Evolutionary conservation across 2,113 vertebrate genomes (phyloP).

Genomic region (Phrynosoma blainvillii): DNA sequence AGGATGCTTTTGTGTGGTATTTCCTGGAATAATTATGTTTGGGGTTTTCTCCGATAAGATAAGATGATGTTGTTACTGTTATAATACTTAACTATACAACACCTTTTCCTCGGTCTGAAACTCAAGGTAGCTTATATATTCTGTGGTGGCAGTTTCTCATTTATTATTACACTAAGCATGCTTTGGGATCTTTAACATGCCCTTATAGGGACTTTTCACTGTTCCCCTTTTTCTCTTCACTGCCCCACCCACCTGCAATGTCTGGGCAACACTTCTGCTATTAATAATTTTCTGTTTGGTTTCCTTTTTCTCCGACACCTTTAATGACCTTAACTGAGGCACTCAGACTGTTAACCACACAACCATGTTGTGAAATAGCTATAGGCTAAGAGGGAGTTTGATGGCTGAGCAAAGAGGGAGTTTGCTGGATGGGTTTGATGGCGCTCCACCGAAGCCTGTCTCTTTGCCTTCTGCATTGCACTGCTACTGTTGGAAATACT

Average conservation of each 20-base stretch:
- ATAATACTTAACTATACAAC: too few relatives aligned
- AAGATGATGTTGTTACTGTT: background rate
- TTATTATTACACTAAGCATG: background rate
- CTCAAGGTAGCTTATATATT: background rate
- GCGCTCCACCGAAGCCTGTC: background rate
- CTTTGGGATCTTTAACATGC: background rate
- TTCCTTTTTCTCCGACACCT: background rate
- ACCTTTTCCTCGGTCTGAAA: too few relatives aligned
- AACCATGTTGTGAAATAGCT: background rate
- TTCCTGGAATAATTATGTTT: background rate
- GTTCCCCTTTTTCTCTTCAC: background rate
- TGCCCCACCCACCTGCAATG: background rate
- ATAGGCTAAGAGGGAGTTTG: background rate
- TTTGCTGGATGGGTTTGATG: background rate
- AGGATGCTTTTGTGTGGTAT: background rate
- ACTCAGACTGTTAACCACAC: background rate
- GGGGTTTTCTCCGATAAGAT: background rate
- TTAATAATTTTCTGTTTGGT: background rate
- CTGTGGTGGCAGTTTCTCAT: background rate
- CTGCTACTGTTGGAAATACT: background rate
- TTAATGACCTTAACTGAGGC: background rate
- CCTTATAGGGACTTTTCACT: constrained; percentile 14
- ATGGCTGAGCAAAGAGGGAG: background rate
- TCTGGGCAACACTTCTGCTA: background rate
- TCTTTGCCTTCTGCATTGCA: background rate